Evolutionary conservation across 2,113 vertebrate species (phyloP).

Genomic region (Fulica atra): DNA sequence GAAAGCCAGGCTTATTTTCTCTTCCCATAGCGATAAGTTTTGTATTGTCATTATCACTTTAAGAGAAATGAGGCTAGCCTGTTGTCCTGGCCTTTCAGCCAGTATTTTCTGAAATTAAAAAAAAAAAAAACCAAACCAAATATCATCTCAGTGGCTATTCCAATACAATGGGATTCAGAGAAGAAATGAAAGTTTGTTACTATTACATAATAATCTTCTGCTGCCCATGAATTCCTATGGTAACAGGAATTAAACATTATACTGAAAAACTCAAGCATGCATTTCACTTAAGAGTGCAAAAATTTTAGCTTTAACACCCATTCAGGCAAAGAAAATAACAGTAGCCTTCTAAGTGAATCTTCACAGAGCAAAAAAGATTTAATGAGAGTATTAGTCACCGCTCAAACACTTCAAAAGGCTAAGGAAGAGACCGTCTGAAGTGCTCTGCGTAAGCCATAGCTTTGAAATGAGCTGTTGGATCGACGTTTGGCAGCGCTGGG

Average conservation of each 20-base stretch:
- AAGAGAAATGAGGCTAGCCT: not conserved
- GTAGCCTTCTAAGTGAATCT: not conserved
- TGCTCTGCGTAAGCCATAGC: not conserved
- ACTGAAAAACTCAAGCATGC: too few relatives aligned
- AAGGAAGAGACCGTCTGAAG: not conserved
- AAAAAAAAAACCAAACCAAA: too few relatives aligned
- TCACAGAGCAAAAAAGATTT: not conserved
- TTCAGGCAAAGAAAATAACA: conserved; percentile 17
- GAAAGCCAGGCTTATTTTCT: not conserved
- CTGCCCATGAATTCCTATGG: not conserved
- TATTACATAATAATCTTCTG: not conserved
- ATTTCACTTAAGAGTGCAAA: not conserved
- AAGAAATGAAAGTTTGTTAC: not conserved
- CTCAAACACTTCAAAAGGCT: not conserved
- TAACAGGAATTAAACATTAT: not conserved
- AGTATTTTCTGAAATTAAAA: not conserved
- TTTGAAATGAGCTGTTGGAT: not conserved
- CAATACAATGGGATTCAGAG: not conserved
- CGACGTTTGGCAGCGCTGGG: not conserved
- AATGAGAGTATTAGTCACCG: not conserved
- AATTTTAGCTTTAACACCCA: not conserved
- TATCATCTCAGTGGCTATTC: not conserved
- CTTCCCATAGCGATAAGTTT: not conserved
- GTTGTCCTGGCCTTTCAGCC: not conserved
- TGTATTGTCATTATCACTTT: not conserved